Evolutionary conservation across 2,797 vertebrate species (phyloP).

Genomic region (Heteromormyrus szaboi): DNA sequence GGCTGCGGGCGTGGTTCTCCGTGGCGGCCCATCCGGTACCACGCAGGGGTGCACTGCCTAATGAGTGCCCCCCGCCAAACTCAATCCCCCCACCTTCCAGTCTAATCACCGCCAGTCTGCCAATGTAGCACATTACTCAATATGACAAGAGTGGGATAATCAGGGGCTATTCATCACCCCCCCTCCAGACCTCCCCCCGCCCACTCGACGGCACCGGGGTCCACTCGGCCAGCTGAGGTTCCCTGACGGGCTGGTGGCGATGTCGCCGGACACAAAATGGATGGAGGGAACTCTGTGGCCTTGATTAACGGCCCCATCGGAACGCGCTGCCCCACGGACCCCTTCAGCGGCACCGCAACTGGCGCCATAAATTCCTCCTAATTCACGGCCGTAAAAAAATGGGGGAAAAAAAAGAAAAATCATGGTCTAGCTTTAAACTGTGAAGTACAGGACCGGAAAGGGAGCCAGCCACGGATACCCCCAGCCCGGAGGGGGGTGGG

Average conservation of each 20-base stretch:
- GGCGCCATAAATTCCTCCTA: background rate
- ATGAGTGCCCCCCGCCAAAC: slow-evolving; percentile 48
- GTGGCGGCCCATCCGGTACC: slow-evolving; percentile 40
- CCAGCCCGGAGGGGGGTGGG: too few species aligned
- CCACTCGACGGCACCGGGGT: background rate
- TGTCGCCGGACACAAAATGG: slow-evolving; percentile 8
- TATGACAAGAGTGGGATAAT: slow-evolving; percentile 54
- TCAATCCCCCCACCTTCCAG: slow-evolving; percentile 42
- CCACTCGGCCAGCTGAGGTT: slow-evolving; percentile 5
- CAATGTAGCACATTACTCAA: slow-evolving; percentile 51
- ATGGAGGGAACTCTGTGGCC: background rate
- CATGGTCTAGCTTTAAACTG: background rate
- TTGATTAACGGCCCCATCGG: slow-evolving; percentile 16
- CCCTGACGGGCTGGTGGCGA: background rate
- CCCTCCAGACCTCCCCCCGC: background rate
- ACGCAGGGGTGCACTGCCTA: slow-evolving; percentile 44
- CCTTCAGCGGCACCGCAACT: background rate
- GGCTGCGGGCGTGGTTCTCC: slow-evolving; percentile 42
- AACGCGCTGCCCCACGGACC: background rate
- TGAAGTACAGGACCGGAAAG: background rate
- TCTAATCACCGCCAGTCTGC: slow-evolving; percentile 39
- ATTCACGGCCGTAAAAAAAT: background rate
- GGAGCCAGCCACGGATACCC: background rate
- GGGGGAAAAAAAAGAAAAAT: background rate
- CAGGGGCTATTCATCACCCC: slow-evolving; percentile 42